phyloP scores from a whole-genome alignment of 2,888 invertebrate species.

The Eristalis intricaria region DNA sequence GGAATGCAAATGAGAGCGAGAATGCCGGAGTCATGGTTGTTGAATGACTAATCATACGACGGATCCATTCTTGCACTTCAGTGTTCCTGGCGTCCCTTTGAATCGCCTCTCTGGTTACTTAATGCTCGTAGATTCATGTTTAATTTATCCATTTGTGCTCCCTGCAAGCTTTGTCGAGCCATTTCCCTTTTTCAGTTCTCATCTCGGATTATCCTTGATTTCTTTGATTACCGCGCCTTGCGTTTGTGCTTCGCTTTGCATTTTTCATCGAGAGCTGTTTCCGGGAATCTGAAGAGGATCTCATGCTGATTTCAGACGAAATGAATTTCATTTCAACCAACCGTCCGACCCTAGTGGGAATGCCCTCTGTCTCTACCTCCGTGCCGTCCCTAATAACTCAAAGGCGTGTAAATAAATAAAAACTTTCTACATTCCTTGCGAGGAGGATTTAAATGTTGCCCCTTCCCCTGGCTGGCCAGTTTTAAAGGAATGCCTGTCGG shows the following conservation, averaged over 20 bases:
- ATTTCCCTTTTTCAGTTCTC: not conserved
- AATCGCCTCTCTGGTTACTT: conserved; percentile 9
- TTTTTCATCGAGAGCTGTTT: conserved; percentile 39
- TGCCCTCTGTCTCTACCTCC: conserved; percentile 6
- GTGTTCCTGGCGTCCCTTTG: not conserved
- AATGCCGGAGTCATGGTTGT: not conserved
- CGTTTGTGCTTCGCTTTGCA: conserved; percentile 22
- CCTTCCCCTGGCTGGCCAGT: not conserved
- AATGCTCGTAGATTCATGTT: conserved; percentile 33
- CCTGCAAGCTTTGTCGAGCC: not conserved
- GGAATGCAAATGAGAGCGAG: conserved; percentile 12
- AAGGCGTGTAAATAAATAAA: conserved; percentile 50
- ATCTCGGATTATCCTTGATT: conserved; percentile 36
- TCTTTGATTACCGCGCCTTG: conserved; percentile 33
- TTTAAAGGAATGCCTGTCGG: conserved; percentile 16
- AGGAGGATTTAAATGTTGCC: conserved; percentile 14
- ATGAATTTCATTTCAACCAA: conserved; percentile 45
- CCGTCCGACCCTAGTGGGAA: conserved; percentile 13
- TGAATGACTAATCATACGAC: conserved; percentile 6
- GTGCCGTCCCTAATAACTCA: conserved; percentile 47
- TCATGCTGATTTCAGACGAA: conserved; percentile 58
- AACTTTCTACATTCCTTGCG: conserved; percentile 11
- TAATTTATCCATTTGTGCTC: conserved; percentile 40
- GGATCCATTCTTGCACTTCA: not conserved
- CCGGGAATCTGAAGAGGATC: conserved; percentile 42